phyloP scores from a whole-genome alignment of 2,888 invertebrate species.

The Macrosoma leucophasiata region DNA sequence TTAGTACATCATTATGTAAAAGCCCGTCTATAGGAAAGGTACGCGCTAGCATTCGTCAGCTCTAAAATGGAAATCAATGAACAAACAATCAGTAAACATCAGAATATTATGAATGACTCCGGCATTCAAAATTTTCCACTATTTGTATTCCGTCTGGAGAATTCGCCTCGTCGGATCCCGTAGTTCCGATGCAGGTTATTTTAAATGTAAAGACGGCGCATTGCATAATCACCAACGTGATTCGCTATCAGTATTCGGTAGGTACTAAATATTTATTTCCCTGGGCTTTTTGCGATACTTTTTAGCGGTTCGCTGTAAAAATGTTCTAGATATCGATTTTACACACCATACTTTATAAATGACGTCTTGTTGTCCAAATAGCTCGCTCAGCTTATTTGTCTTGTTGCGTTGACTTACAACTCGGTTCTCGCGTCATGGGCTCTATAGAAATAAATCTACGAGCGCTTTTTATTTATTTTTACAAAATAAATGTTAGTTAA shows the following conservation, averaged over 20 bases:
- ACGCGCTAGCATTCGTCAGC: no score
- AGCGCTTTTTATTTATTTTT: no score
- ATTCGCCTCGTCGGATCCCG: conserved; percentile 55
- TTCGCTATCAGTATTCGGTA: conserved; percentile 65
- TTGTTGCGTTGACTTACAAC: no score
- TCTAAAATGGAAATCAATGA: no score
- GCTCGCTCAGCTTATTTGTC: conserved; percentile 21
- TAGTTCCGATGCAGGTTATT: conserved; percentile 68
- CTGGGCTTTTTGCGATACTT: conserved; percentile 49
- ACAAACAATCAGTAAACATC: conserved; percentile 35
- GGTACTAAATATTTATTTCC: conserved; percentile 66
- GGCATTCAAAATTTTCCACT: conserved; percentile 64
- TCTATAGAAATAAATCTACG: no score
- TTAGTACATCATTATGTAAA: no score
- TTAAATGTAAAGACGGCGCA: conserved; percentile 68
- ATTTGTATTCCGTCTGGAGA: conserved; percentile 69
- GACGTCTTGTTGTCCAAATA: conserved; percentile 24
- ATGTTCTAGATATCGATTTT: conserved; percentile 40
- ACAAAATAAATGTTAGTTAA: not conserved
- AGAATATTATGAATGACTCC: conserved; percentile 46
- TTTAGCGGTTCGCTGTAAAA: conserved; percentile 42
- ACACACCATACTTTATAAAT: conserved; percentile 29
- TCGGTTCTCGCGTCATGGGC: no score
- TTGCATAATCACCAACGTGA: conserved; percentile 72
- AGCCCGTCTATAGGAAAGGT: no score